Percentiles rank a stretch among this genome's conserved stretches.
These are phyloP conservation scores for Lepidochrysops patricia DNA, from an alignment of 2,888 invertebrate genomes.

Conservation along the genomic window DNA sequence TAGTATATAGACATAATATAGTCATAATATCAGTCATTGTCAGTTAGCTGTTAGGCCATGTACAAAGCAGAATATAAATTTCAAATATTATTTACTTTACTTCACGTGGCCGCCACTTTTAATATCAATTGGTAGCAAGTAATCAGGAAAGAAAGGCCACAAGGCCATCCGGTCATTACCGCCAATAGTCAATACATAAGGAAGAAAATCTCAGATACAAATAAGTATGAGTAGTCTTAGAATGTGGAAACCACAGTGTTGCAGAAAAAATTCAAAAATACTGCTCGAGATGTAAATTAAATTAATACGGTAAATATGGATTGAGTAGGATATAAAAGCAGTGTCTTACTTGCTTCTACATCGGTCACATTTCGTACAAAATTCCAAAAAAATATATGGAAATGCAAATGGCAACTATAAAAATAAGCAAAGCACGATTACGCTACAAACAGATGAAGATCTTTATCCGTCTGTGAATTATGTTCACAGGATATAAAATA, in stretches of 20 bases:
- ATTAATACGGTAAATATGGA: no score
- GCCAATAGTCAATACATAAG: not conserved
- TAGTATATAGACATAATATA: no score
- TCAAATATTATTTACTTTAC: not conserved
- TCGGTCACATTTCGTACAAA: no score
- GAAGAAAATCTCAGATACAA: not conserved
- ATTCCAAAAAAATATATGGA: no score
- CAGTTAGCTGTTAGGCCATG: not conserved
- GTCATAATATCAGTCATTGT: no score
- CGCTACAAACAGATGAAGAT: not conserved
- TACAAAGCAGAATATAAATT: not conserved
- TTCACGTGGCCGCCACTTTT: not conserved
- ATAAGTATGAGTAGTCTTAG: not conserved
- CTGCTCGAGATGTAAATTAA: no score
- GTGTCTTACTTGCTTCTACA: no score
- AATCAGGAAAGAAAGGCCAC: slow-evolving; percentile 7
- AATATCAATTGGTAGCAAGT: not conserved
- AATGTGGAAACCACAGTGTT: no score
- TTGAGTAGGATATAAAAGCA: no score
- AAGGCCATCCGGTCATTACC: not conserved
- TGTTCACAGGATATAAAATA: not conserved
- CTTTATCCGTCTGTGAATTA: not conserved
- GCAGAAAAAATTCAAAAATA: no score
- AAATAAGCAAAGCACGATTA: not conserved
- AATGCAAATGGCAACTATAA: not conserved